Evolutionary conservation across 2,113 vertebrate genomes (phyloP), one percentile per base, ranked within the genome.

Genomic region (Forbesichthys papilliferus): DNA sequence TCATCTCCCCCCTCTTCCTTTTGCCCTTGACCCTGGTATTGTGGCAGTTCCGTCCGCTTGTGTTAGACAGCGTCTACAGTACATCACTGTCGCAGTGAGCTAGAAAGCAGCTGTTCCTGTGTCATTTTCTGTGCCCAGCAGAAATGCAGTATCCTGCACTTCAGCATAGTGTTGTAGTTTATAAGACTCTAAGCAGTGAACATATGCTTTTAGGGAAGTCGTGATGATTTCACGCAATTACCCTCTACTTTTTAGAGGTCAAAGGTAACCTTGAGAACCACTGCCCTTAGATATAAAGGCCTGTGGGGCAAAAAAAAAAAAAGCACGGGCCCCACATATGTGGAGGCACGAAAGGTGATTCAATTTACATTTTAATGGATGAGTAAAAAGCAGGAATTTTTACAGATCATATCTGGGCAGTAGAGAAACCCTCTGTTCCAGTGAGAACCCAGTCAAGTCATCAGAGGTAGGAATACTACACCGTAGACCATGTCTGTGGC

Each of bases 51-150:
- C 53, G 68, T 75, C 77, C 61, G 14, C 63, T 51, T 36, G 68
- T 65, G 46, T 60, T 66, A 11, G 12, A 79, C 11, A 75, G 53
- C 66, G 48, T 57, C 58, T 7, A 0, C 68, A 48, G 68, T 74
- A 71, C 73, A 76, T 88, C 73, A 75, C 47, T 14, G 57, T 80
- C 69, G 58, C 20, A 13, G 13, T 82, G 79, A 86, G 68, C 52
- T 75, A 76, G 5, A 78, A 71, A 86, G 69, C 86, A 87, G 79
- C 74, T 83, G 79, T 81, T 74, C 11, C 53, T 66, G 42, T 68
- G 61, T 48, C 8, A 11, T 64, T 51, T 27, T 27, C 18, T 58
- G 56, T 59, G 59, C 73, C 68, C 9, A 55, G 16, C 8, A 56
- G 61, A 73, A 55, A 67, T 62, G 60, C 54, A 27, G 48, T n/a